A percentile compares a stretch with the other conserved stretches of the same genome.
Conservation (phyloP, 2,888 invertebrate genomes). For the Melanargia galathea region DNA sequence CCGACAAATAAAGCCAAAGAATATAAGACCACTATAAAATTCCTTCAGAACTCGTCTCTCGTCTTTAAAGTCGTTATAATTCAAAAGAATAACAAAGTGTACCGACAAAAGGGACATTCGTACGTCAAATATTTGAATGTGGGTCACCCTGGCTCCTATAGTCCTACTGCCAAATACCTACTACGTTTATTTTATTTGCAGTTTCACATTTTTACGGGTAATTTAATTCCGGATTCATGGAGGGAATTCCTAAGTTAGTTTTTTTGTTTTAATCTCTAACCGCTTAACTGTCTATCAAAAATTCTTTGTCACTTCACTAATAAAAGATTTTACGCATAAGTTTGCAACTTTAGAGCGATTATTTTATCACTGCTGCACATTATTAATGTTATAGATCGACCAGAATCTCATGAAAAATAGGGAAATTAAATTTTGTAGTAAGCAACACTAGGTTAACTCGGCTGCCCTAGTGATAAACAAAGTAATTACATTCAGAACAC, state of each 20-base stretch:
- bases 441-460: too few species aligned
- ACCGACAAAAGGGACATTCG: constrained; percentile 33
- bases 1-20: constrained; percentile 19
- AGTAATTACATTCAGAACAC: too few species aligned
- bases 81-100: constrained; percentile 37
- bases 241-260: background rate
- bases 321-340: too few species aligned
- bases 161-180: background rate
- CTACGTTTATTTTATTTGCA: constrained; percentile 8
- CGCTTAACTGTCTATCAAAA: background rate
- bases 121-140: constrained; percentile 33
- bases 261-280: background rate
- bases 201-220: background rate
- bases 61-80: constrained; percentile 35
- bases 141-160: constrained; percentile 19
- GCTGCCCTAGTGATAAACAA: too few species aligned
- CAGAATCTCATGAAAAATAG: too few species aligned
- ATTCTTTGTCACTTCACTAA: background rate
- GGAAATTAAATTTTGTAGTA: too few species aligned
- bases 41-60: constrained; percentile 25
- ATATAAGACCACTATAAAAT: constrained; percentile 27
- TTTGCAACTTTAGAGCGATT: too few species aligned
- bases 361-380: too few species aligned
- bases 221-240: background rate
- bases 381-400: too few species aligned